These are phyloP conservation scores for Cremastobaeus sp. DNA, from an alignment of 2,888 invertebrate species.

Conservation along the genomic window DNA sequence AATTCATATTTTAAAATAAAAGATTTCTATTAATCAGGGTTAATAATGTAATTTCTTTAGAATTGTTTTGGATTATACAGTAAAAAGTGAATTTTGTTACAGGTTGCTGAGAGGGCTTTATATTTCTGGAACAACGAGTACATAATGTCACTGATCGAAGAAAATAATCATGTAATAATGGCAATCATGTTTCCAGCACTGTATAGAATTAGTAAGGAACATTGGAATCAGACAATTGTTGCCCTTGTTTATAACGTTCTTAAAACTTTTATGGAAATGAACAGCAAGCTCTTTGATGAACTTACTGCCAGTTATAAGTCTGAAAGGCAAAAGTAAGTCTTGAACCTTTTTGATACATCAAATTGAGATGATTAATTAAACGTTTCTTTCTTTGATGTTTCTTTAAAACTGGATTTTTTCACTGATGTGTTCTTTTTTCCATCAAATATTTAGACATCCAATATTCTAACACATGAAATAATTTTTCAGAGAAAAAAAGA, in stretches of 20 bases:
- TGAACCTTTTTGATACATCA: no score
- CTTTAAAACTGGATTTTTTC: no score
- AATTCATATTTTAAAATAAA: no score
- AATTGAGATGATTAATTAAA: no score
- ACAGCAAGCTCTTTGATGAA: constrained; percentile 99
- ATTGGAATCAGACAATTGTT: constrained; percentile 99
- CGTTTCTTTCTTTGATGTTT: no score
- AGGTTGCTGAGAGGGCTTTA: constrained; percentile 99
- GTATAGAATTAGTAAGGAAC: constrained; percentile 99
- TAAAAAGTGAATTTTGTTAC: constrained; percentile 9
- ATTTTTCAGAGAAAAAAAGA: constrained; percentile 90
- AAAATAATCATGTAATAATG: constrained; percentile 98
- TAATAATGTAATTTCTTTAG: no score
- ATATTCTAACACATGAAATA: constrained; percentile 3
- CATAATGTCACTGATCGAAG: constrained; percentile 98
- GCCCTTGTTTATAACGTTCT: constrained; percentile 99
- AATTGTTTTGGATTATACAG: background rate
- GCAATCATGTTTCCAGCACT: constrained; percentile 99
- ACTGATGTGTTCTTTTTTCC: no score
- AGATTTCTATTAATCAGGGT: no score
- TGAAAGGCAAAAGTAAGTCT: constrained; percentile 97
- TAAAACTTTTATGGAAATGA: constrained; percentile 99
- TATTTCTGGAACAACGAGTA: constrained; percentile 99
- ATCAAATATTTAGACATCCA: no score
- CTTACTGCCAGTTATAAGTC: constrained; percentile 99